Percentiles rank a stretch among this genome's conserved stretches.
Evolutionary conservation across 2,113 vertebrate species (phyloP).

Genomic region (Elachura formosa): DNA sequence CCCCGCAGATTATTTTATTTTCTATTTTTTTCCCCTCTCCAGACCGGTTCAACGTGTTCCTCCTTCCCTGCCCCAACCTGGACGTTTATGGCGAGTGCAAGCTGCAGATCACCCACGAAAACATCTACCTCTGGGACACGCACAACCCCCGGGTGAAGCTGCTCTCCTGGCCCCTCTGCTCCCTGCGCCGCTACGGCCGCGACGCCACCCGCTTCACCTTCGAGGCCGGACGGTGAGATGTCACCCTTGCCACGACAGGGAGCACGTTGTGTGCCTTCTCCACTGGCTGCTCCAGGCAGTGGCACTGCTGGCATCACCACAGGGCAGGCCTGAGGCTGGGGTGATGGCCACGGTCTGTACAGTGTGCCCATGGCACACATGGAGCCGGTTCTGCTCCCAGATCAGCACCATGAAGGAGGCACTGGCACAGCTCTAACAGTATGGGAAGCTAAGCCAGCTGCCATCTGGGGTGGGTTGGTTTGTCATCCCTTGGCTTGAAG

Average conservation of each 20-base stretch:
- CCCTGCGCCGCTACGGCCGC: constrained; percentile 87
- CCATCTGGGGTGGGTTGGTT: not conserved
- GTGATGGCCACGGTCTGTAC: not conserved
- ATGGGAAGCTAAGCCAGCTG: not conserved
- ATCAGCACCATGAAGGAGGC: not conserved
- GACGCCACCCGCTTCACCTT: constrained; percentile 94
- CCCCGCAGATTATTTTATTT: not conserved
- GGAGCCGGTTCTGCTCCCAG: not conserved
- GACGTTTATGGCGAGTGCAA: constrained; percentile 95
- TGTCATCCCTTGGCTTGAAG: not conserved
- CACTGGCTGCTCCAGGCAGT: not conserved
- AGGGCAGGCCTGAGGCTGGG: not conserved
- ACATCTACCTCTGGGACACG: constrained; percentile 97
- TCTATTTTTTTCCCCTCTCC: not conserved
- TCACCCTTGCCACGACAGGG: fast-evolving
- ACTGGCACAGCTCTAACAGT: not conserved
- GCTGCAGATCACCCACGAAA: constrained; percentile 96
- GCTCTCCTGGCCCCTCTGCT: constrained; percentile 93
- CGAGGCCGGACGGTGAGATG: constrained; percentile 86
- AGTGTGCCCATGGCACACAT: not conserved
- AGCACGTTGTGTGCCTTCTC: not conserved
- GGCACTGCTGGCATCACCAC: not conserved
- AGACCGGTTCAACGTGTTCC: constrained; percentile 95
- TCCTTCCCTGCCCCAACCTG: constrained; percentile 90
- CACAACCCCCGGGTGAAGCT: constrained; percentile 92